Percentiles rank a stretch among this genome's conserved stretches.
Evolutionary conservation across 37 sponge, comb jelly and placozoan genomes (phyloP).

Genomic region (Bolinopsis microptera): DNA sequence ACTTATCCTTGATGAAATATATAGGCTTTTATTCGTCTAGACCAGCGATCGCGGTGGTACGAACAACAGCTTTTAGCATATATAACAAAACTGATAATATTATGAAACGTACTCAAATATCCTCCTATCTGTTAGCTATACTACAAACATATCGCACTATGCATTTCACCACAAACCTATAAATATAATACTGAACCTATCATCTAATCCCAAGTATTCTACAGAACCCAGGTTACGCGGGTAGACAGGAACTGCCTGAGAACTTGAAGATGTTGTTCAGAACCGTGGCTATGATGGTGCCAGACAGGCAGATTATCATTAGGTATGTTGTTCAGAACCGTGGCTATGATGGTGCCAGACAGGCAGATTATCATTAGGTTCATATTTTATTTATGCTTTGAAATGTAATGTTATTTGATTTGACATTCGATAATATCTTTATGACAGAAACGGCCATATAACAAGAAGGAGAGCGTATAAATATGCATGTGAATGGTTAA

Average conservation of each 20-base stretch:
- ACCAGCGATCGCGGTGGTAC: too few species aligned
- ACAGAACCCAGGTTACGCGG: conserved; percentile 71
- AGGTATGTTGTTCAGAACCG: conserved; percentile 73
- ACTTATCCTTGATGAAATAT: too few species aligned
- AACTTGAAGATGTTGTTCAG: conserved; percentile 68
- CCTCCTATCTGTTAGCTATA: too few species aligned
- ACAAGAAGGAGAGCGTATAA: background rate
- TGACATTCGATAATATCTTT: background rate
- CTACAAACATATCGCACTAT: too few species aligned
- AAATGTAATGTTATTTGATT: conserved; percentile 71
- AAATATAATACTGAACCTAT: too few species aligned
- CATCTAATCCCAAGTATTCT: too few species aligned
- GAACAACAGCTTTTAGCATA: too few species aligned
- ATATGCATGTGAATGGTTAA: too few species aligned
- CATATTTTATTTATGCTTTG: conserved; percentile 88
- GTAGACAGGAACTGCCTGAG: conserved; percentile 68
- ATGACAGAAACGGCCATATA: background rate
- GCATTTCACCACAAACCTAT: too few species aligned
- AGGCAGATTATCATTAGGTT: conserved; percentile 51
- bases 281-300: conserved; percentile 71
- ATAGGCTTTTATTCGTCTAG: too few species aligned
- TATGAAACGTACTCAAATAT: too few species aligned
- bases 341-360: conserved; percentile 71
- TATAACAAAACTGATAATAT: too few species aligned
- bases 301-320: conserved; percentile 63